Percentiles rank a stretch among this genome's conserved stretches.
Evolutionary conservation across 2,113 vertebrate genomes (phyloP).

Genomic region (Clinocottus analis): DNA sequence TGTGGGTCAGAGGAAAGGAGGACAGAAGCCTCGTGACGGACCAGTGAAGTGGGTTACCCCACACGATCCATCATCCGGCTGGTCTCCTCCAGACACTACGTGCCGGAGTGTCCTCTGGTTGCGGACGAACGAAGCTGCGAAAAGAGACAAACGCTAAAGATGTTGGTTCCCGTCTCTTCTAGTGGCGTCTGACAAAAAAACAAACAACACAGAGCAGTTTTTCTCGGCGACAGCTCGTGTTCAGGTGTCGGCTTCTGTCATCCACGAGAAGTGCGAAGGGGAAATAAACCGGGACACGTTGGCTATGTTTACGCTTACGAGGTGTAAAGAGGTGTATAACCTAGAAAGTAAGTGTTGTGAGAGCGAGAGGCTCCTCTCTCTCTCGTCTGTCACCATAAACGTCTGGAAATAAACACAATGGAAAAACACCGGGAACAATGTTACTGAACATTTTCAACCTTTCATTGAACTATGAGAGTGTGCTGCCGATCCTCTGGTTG

Average conservation of each 20-base stretch:
- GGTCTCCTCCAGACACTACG: not conserved
- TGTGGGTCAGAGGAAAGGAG: slow-evolving; percentile 29
- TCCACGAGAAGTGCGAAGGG: too few species aligned
- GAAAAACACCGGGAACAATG: not conserved
- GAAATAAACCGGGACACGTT: not conserved
- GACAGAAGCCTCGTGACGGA: slow-evolving; percentile 13
- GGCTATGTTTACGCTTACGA: too few species aligned
- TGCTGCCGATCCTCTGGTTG: too few species aligned
- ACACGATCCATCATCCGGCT: slow-evolving; percentile 6
- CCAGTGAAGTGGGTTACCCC: slow-evolving; percentile 5
- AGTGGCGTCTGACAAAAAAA: not conserved
- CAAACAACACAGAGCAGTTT: too few species aligned
- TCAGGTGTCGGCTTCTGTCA: not conserved
- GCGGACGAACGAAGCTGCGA: not conserved
- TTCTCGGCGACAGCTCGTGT: not conserved
- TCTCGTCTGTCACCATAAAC: not conserved
- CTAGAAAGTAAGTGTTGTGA: not conserved
- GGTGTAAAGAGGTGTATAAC: not conserved
- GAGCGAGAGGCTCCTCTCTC: not conserved
- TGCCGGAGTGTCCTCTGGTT: slow-evolving; percentile 16
- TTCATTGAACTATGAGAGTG: too few species aligned
- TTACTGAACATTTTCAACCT: not conserved
- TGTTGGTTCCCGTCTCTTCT: not conserved
- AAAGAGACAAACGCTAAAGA: too few species aligned
- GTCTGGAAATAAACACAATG: not conserved